Evolutionary conservation across 2,113 vertebrate species (phyloP), one percentile per base, ranked within the genome.

Genomic region (Sylvilagus bachmani): DNA sequence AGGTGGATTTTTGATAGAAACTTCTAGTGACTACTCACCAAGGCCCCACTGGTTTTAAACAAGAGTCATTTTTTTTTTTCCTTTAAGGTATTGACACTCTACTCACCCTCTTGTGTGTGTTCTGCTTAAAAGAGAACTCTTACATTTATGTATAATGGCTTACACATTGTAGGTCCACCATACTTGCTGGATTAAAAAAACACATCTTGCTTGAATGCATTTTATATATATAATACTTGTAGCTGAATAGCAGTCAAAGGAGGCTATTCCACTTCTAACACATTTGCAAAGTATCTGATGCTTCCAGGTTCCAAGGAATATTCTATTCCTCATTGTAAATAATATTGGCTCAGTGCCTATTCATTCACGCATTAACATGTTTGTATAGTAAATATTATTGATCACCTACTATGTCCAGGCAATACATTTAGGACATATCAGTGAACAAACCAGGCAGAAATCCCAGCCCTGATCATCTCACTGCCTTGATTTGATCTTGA

Each of bases 351-450:
- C 61, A 61, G 17, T 89, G 61, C 82, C 66, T 66, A 17, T 66
- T 92, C 24, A 27, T 51, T 90, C 22, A 75, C n/a, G 19, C 22
- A 55, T 44, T 2, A 19, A n/a, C 38, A 53, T 21, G 78, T 78
- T 88, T 29, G 22, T 44, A 71, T 36, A 81, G 67, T 53, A 91
- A 79, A 84, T 87, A 70, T 71, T 88, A 67, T 44, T 80, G 85
- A 78, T 85, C 81, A 87, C 17, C 27, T 90, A 58, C 36, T 79
- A 12, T 44, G 44, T 73, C 58, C 82, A 92, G 73, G 44, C 12
- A 80, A 44, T 14, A 13, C 58, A 74, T 38, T 80, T 69, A 36
- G 36, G 61, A 84, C 4, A 10, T 2, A 69, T 29, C n/a, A 82
- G 14, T 49, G 31, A 90, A 80, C 25, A 70, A 87, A 92, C 36